Evolutionary conservation across 2,888 invertebrate species (phyloP).

Genomic region (Pollenia griseotomentosa): DNA sequence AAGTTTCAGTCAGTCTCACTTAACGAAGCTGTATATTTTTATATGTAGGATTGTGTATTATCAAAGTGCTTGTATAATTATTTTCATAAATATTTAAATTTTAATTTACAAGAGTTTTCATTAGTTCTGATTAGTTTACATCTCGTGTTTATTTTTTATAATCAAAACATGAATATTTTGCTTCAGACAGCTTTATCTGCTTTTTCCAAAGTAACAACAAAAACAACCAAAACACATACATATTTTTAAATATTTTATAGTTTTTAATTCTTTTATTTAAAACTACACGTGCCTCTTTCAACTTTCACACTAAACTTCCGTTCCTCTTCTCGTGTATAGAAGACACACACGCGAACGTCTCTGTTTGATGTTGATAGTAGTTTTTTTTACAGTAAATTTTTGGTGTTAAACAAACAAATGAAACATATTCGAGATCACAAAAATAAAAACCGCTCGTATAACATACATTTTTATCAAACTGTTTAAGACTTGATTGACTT

Average conservation of each 20-base stretch:
- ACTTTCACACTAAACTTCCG: not conserved
- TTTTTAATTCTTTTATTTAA: not conserved
- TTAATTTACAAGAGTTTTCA: conserved; percentile 4
- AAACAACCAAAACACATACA: not conserved
- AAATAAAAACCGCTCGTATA: not conserved
- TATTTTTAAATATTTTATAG: too few relatives aligned
- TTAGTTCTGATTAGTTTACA: conserved; percentile 13
- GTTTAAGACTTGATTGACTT: conserved; percentile 10
- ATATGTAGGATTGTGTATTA: not conserved
- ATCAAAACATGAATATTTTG: not conserved
- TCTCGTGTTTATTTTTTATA: not conserved
- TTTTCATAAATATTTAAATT: conserved; percentile 10
- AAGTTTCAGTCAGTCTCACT: too few relatives aligned
- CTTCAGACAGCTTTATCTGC: conserved; percentile 9
- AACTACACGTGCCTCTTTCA: conserved; percentile 33
- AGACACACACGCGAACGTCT: not conserved
- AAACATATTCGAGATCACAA: too few relatives aligned
- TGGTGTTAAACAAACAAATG: not conserved
- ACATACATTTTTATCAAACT: not conserved
- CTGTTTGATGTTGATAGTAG: not conserved
- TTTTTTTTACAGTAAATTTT: not conserved
- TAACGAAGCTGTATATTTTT: not conserved
- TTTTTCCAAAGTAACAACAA: not conserved
- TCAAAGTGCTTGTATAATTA: not conserved
- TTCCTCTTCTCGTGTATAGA: not conserved